Evolutionary conservation across 2,888 invertebrate species (phyloP).

Genomic region (Dorcus parallelipipedus): DNA sequence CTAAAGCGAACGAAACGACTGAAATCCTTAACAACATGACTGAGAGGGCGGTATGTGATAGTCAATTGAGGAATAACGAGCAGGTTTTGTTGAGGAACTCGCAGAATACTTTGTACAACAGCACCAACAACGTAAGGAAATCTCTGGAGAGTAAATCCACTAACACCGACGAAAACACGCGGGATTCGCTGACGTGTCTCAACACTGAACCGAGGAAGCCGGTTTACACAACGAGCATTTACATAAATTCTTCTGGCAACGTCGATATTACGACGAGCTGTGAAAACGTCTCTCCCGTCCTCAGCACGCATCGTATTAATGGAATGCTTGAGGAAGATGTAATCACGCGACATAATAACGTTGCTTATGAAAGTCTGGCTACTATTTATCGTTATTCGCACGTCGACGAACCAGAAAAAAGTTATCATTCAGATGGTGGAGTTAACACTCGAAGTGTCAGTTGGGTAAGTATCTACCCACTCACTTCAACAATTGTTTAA

Average conservation of each 20-base stretch:
- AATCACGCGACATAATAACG: slow-evolving; percentile 29
- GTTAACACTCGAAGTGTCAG: slow-evolving; percentile 21
- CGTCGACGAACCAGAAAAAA: slow-evolving; percentile 30
- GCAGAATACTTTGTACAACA: slow-evolving; percentile 39
- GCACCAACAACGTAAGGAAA: slow-evolving; percentile 29
- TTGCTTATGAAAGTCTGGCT: slow-evolving; percentile 42
- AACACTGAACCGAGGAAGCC: slow-evolving; percentile 29
- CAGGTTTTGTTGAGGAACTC: slow-evolving; percentile 40
- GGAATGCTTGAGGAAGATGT: slow-evolving; percentile 34
- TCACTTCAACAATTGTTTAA: not conserved
- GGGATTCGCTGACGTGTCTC: slow-evolving; percentile 9
- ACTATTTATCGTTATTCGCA: slow-evolving; percentile 37
- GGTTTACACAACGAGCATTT: slow-evolving; percentile 47
- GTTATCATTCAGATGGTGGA: slow-evolving; percentile 40
- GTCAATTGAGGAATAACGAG: slow-evolving; percentile 18
- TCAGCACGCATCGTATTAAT: slow-evolving; percentile 34
- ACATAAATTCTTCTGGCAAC: slow-evolving; percentile 43
- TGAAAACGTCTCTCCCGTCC: slow-evolving; percentile 32
- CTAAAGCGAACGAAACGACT: slow-evolving; percentile 31
- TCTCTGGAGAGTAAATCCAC: slow-evolving; percentile 23
- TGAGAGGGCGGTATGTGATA: not conserved
- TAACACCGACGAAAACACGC: slow-evolving; percentile 12
- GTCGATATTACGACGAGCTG: slow-evolving; percentile 34
- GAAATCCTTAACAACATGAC: slow-evolving; percentile 5
- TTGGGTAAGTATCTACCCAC: slow-evolving; percentile 19